Evolutionary conservation across 2,797 vertebrate species (phyloP).

Genomic region (Sus cebifrons): DNA sequence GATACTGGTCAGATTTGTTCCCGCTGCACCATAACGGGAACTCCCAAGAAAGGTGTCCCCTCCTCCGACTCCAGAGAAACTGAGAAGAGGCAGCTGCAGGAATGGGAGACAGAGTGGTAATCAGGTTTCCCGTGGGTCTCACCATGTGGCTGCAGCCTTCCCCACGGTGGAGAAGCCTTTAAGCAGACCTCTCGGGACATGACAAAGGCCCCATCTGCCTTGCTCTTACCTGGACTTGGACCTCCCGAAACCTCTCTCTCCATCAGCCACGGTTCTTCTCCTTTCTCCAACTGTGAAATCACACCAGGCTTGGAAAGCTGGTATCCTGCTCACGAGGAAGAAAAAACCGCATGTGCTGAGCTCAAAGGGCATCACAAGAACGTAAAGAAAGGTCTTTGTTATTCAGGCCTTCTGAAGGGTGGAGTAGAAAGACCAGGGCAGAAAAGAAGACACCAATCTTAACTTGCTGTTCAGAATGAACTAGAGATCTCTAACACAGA

Average conservation of each 20-base stretch:
- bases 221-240: slow-evolving; percentile 63
- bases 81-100: neutral
- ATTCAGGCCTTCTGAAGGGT: neutral
- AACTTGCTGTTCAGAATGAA: slow-evolving; percentile 14
- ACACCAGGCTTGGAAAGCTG: slow-evolving; percentile 70
- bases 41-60: neutral
- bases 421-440: neutral
- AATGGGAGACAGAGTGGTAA: neutral
- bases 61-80: neutral
- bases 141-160: neutral
- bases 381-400: neutral
- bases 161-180: neutral
- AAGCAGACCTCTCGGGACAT: neutral
- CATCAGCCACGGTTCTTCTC: slow-evolving; percentile 51
- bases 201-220: neutral
- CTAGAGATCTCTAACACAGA: neutral
- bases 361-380: neutral
- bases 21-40: too few relatives aligned
- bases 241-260: slow-evolving; percentile 18
- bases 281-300: slow-evolving; percentile 71
- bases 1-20: too few relatives aligned
- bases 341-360: neutral
- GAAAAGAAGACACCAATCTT: neutral
- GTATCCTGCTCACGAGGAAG: neutral
- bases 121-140: neutral